Percentiles rank a stretch among this genome's conserved stretches.
Evolutionary conservation across 2,888 invertebrate species (phyloP).

Genomic region (Theodoxus fluviatilis): DNA sequence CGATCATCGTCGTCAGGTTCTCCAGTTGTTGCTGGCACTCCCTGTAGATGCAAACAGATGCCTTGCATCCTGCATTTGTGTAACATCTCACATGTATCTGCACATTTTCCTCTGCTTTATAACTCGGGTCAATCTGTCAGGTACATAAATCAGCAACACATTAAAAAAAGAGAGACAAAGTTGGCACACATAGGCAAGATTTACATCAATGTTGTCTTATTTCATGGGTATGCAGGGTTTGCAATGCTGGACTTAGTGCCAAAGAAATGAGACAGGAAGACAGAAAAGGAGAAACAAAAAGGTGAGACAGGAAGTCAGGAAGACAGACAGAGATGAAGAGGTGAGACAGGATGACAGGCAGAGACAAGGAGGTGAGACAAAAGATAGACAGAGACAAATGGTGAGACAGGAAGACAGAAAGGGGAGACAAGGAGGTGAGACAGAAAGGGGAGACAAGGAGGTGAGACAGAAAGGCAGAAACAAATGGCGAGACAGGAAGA

Average conservation of each 20-base stretch:
- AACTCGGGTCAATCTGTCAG: too few species aligned
- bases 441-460: not conserved
- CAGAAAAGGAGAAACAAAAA: not conserved
- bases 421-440: not conserved
- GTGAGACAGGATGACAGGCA: not conserved
- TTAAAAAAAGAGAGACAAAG: not conserved
- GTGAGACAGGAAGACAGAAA: not conserved
- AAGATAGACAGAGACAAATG: not conserved
- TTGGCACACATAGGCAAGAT: too few species aligned
- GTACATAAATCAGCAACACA: not conserved
- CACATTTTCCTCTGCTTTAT: not conserved
- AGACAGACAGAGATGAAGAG: not conserved
- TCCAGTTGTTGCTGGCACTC: constrained; percentile 54
- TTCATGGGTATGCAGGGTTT: not conserved
- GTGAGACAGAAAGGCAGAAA: not conserved
- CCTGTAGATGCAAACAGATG: constrained; percentile 36
- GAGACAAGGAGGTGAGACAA: not conserved
- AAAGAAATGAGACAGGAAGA: not conserved
- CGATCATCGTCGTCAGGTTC: constrained; percentile 53
- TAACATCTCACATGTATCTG: not conserved
- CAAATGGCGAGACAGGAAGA: not conserved
- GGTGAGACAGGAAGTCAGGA: not conserved
- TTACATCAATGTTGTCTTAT: too few species aligned
- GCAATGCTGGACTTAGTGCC: not conserved
- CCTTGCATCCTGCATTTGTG: too few species aligned